Evolutionary conservation across 2,113 vertebrate species (phyloP).

Genomic region (Vulpes vulpes): DNA sequence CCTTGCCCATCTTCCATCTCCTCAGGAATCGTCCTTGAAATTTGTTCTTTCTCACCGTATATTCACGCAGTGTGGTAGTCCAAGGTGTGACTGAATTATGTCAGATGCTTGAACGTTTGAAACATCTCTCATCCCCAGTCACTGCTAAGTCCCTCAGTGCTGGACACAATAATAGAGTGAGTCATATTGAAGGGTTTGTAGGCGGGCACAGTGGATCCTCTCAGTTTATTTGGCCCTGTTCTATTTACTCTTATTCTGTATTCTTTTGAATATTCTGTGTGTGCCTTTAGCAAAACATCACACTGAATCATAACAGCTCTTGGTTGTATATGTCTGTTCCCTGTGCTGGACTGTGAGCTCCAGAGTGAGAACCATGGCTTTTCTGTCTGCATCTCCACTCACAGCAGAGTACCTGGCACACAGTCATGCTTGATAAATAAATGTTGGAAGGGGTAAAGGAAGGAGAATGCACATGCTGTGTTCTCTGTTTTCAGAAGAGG

Average conservation of each 20-base stretch:
- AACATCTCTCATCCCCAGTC: neutral
- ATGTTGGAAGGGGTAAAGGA: neutral
- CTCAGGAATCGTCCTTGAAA: neutral
- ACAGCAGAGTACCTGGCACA: neutral
- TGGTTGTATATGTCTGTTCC: neutral
- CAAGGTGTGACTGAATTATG: neutral
- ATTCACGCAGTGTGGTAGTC: neutral
- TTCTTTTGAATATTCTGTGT: too few species aligned
- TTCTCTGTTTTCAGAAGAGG: neutral
- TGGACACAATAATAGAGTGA: neutral
- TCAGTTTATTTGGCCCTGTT: neutral
- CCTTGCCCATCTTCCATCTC: neutral
- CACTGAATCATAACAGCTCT: neutral
- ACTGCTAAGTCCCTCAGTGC: too few species aligned
- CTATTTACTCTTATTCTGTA: neutral
- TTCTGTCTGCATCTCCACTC: neutral
- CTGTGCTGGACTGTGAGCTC: neutral
- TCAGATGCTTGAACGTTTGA: neutral
- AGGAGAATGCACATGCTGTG: neutral
- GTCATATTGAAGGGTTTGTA: neutral
- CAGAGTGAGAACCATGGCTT: neutral
- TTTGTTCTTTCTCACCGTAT: neutral
- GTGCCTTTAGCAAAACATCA: neutral
- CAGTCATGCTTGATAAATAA: neutral
- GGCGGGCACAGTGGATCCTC: neutral